Percentiles rank a stretch among this genome's conserved stretches.
Evolutionary conservation across 2,888 invertebrate species (phyloP).

Genomic region (Eristalinus aeneus): DNA sequence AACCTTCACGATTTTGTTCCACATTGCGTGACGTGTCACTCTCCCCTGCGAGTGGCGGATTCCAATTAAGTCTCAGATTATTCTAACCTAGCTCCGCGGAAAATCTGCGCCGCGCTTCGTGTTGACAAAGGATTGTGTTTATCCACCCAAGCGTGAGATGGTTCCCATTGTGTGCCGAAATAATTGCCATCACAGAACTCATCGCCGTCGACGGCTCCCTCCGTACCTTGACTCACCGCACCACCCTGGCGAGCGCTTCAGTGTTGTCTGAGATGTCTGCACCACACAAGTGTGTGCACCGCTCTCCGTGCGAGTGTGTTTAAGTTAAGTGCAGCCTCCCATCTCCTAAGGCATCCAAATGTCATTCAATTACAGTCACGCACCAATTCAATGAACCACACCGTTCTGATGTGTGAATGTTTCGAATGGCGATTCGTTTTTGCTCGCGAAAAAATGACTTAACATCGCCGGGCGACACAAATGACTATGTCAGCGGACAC

Average conservation of each 20-base stretch:
- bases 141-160: conserved; percentile 65
- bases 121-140: conserved; percentile 69
- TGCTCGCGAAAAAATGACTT: conserved; percentile 55
- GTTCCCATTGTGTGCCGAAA: conserved; percentile 64
- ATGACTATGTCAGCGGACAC: conserved; percentile 67
- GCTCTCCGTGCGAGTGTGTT: not conserved
- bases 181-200: conserved; percentile 57
- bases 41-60: conserved; percentile 20
- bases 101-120: conserved; percentile 49
- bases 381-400: conserved; percentile 65
- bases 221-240: not conserved
- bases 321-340: conserved; percentile 31
- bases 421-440: conserved; percentile 45
- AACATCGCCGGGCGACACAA: conserved; percentile 66
- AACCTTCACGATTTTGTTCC: conserved; percentile 4
- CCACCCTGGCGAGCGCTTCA: not conserved
- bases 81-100: conserved; percentile 65
- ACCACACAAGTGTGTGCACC: not conserved
- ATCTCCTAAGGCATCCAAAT: conserved; percentile 51
- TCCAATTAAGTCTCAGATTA: conserved; percentile 64
- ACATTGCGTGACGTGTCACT: not conserved
- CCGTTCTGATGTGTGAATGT: conserved; percentile 59
- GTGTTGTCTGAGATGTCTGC: conserved; percentile 38
- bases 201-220: conserved; percentile 1
- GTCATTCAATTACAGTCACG: conserved; percentile 68